Base-by-base conservation (phyloP, 2,888 invertebrate genomes). In the Dolomedes plantarius region DNA sequence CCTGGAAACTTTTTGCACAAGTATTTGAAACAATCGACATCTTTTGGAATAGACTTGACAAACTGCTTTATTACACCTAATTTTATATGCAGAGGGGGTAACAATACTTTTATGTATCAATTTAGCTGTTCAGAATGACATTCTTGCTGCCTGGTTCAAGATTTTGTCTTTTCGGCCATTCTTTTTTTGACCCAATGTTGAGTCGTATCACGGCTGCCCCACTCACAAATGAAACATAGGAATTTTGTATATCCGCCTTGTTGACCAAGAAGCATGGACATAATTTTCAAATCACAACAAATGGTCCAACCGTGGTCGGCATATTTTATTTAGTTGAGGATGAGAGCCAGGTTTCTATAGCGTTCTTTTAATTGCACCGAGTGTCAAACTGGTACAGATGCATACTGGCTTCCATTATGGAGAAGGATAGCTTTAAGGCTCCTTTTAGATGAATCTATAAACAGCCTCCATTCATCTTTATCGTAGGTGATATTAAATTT, bases 1-100 rank as follows among this genome's bases (percentile, higher is more conserved):
- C n/a, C 27, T 6, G 50, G 86, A 46, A 74, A 80, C 27, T 56
- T 67, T 32, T 56, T 19, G 39, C 75, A 75, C n/a, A n/a, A n/a
- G n/a, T 88, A 80, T 62, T 86, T 86, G 71, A 88, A 89, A 41
- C 86, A 86, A 19, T 78, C 46, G 32, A 88, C 88, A 67, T 88
- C 64, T 71, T 75, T 82, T 71, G 75, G 67, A 16, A 87, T 68
- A 76, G 81, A 86, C 23, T 71, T 71, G 16, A 76, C 81, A 72
- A 88, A 86, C 65, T 88, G 86, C 86, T 90, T 90, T 86, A 90
- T 89, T 1, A 90, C 74, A 29, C 88, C 89, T 27, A 90, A 75
- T 80, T 90, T 90, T 28, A 90, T 90, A 69, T 90, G 89, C n/a
- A 90, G 81, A 9, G 89, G 88, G 89, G 88, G 19, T 9, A n/a